Base-by-base conservation (phyloP, 2,888 invertebrate species). In the Dicyrtoma fusca region DNA sequence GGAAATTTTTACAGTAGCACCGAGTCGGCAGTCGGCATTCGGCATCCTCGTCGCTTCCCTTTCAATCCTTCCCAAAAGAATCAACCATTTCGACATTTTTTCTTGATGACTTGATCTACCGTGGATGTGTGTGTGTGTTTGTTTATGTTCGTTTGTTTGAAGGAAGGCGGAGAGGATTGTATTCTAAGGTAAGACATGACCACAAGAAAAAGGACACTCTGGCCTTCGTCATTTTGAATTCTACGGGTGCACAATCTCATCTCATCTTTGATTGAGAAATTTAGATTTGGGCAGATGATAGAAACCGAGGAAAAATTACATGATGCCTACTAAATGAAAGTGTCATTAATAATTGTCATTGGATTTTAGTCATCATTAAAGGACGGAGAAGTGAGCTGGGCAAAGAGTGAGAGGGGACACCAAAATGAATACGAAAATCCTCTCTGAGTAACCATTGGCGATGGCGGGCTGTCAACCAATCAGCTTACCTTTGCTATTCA, bases 341-440 rank as follows among this genome's bases (percentile, higher is more conserved):
- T 74, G 74, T 75, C 79, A 79, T 79, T 79, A 79, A 79, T 79
- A 77, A 76, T 75, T 77, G 79, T 79, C 79, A 77, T 76, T 62
- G 14, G 61, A 59, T 59, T 69, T 69, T 57, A 73, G 72, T 57
- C 69, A 51, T 72, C 68, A 72, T 69, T 69, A 49, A 61, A 59
- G 59, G 2, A 49, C 4, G 13, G 8, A 26, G 47, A 8, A 8
- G 34, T 5, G 34, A 34, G 34, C 34, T 34, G 34, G 34, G 6
- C 44, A 34, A n/a, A n/a, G n/a, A n/a, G 19, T 57, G 11, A 57
- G 11, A 57, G 53, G 57, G 57, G 57, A 57, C 23, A 57, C 34
- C 34, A 34, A 25, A 57, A 57, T 34, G 34, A 57, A 57, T 57
- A 34, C 8, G 34, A 34, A 34, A 57, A 26, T 8, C 57, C 11